Conservation (phyloP, 1,140 invertebrate species). For the Caenorhabditis inopinata region DNA sequence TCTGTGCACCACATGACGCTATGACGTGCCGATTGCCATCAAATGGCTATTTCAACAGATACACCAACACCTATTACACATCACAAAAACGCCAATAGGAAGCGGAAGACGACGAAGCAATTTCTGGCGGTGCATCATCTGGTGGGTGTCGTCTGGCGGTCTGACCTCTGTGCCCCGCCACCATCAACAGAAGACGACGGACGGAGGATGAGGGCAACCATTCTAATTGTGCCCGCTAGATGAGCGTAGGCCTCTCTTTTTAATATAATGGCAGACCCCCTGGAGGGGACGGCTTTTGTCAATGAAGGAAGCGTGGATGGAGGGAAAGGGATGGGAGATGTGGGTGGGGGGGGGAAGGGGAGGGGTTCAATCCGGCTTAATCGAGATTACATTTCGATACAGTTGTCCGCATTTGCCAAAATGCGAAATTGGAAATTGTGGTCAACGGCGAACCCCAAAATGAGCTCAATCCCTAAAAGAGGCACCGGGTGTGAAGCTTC, state of each 20-base stretch:
- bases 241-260: background rate
- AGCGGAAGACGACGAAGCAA: background rate
- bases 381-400: background rate
- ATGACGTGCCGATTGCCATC: too few relatives aligned
- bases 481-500: too few relatives aligned
- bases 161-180: background rate
- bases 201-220: background rate
- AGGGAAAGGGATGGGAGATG: too few relatives aligned
- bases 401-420: too few relatives aligned
- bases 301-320: background rate
- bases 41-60: background rate
- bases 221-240: background rate
- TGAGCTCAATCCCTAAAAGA: too few relatives aligned
- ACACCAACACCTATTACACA: background rate
- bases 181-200: too few relatives aligned
- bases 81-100: background rate
- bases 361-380: background rate
- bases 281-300: background rate
- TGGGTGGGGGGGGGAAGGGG: background rate
- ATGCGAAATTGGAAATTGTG: too few relatives aligned
- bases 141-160: background rate
- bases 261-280: slow-evolving; percentile 3
- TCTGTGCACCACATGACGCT: too few relatives aligned
- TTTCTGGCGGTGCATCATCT: too few relatives aligned
- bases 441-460: too few relatives aligned